phyloP scores from a whole-genome alignment of 2,113 vertebrate genomes.

The Syrmaticus mikado region DNA sequence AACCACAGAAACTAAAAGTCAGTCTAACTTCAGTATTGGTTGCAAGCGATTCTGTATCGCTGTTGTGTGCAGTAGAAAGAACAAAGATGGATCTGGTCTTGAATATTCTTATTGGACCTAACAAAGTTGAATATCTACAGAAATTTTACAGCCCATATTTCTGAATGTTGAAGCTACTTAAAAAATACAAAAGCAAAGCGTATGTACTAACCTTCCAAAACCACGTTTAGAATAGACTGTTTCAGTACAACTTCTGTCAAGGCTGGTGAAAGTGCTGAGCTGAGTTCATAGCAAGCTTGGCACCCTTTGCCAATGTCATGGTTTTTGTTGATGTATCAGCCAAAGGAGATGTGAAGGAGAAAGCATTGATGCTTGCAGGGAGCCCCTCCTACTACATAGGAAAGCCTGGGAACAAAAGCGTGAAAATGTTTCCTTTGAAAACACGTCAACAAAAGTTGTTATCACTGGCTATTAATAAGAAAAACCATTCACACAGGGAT shows the following conservation, averaged over 20 bases:
- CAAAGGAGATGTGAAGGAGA: background rate
- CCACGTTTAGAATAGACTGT: background rate
- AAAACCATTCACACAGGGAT: background rate
- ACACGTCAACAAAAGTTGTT: background rate
- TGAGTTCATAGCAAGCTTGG: background rate
- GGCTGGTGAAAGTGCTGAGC: background rate
- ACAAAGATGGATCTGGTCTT: fast-evolving
- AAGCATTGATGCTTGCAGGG: background rate
- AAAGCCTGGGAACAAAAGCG: background rate
- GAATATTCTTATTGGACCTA: background rate
- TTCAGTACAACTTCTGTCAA: background rate
- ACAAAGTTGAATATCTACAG: background rate
- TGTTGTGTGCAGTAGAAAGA: background rate
- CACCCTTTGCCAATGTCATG: background rate
- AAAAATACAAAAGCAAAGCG: background rate
- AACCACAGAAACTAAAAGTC: background rate
- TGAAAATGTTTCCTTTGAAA: background rate
- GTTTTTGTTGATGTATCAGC: background rate
- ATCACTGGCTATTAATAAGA: background rate
- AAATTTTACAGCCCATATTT: background rate
- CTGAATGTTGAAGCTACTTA: background rate
- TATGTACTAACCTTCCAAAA: background rate
- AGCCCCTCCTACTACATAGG: background rate
- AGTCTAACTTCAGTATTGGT: background rate
- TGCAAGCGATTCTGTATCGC: background rate